A percentile compares a stretch with the other conserved stretches of the same genome.
phyloP scores from a whole-genome alignment of 1,140 invertebrate genomes.

The Brachionus calyciflorus region DNA sequence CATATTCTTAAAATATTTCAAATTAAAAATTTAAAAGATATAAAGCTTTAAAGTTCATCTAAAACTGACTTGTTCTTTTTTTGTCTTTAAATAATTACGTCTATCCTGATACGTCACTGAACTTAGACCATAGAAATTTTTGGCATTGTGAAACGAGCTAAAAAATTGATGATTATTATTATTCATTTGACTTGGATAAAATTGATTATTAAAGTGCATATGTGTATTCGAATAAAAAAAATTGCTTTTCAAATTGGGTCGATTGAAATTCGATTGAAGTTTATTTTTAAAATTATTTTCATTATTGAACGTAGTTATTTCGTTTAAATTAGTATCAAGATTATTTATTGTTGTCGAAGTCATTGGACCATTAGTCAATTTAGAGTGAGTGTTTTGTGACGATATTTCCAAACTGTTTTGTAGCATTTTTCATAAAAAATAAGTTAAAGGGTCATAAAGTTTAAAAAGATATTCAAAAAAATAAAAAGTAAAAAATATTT shows the following conservation, averaged over 20 bases:
- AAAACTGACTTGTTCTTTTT: neutral
- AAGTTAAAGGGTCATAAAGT: too few relatives aligned
- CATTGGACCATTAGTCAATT: too few relatives aligned
- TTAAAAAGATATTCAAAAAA: too few relatives aligned
- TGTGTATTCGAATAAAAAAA: too few relatives aligned
- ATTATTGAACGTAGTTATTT: conserved; percentile 1
- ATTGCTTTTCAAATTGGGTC: too few relatives aligned
- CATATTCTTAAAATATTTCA: neutral
- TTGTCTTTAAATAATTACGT: neutral
- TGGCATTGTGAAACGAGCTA: neutral
- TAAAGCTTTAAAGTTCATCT: too few relatives aligned
- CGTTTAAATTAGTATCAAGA: conserved; percentile 1
- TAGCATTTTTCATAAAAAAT: too few relatives aligned
- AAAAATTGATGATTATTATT: neutral
- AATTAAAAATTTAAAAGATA: too few relatives aligned
- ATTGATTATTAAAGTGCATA: too few relatives aligned
- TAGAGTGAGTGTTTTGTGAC: neutral
- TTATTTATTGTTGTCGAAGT: neutral
- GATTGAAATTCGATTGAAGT: neutral
- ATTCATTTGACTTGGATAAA: too few relatives aligned
- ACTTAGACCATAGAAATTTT: neutral
- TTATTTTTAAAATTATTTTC: neutral
- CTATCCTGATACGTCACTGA: neutral
- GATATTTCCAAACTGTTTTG: neutral
- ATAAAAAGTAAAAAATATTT: too few relatives aligned